Conservation (phyloP, 2,797 vertebrate genomes). For the Erpetoichthys calabaricus region DNA sequence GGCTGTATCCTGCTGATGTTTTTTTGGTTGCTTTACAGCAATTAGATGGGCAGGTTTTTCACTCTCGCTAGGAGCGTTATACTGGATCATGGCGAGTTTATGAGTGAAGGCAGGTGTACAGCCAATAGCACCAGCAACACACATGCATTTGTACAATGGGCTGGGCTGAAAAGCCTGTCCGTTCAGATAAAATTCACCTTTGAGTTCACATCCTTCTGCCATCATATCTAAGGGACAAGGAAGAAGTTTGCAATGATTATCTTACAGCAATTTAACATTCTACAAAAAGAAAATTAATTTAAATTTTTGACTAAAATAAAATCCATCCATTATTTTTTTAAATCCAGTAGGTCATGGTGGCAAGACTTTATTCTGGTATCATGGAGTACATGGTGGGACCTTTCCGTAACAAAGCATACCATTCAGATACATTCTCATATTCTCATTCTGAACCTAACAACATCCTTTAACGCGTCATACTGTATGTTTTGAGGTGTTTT, state of each 20-base stretch:
- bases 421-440: no score
- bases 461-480: no score
- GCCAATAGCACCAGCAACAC: conserved; percentile 78
- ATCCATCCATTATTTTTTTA: no score
- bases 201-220: conserved; percentile 85
- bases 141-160: conserved; percentile 76
- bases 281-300: not conserved
- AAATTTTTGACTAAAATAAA: no score
- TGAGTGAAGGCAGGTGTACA: conserved; percentile 70
- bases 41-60: conserved; percentile 37
- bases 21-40: conserved; percentile 32
- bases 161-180: conserved; percentile 79
- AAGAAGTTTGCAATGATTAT: not conserved
- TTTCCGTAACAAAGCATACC: no score
- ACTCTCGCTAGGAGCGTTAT: conserved; percentile 29
- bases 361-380: no score
- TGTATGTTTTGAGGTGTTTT: no score
- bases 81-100: conserved; percentile 44
- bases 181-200: conserved; percentile 68
- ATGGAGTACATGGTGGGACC: no score
- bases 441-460: no score
- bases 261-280: no score
- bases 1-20: conserved; percentile 50
- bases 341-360: no score
- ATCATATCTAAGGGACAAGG: conserved; percentile 56